phyloP scores from a whole-genome alignment of 1,140 invertebrate genomes.

The Danaus melanippus region DNA sequence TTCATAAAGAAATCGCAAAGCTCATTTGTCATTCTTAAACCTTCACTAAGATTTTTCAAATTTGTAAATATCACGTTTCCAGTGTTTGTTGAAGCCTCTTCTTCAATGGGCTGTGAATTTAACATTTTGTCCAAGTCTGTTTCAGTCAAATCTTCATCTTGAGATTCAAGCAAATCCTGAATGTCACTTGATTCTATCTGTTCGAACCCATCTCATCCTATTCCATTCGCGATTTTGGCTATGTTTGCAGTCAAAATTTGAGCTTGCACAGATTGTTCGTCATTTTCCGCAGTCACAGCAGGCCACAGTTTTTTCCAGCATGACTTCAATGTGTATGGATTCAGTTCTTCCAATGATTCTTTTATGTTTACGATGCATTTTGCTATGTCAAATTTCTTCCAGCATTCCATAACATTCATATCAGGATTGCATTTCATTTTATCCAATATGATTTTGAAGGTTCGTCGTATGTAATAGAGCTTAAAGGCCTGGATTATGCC shows the following conservation, averaged over 20 bases:
- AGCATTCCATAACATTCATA: conserved; percentile 29
- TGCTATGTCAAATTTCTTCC: conserved; percentile 29
- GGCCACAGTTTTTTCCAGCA: conserved; percentile 14
- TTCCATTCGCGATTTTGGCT: too few species aligned
- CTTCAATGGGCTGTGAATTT: too few species aligned
- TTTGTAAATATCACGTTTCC: too few species aligned
- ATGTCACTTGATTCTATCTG: conserved; percentile 39
- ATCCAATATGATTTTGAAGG: conserved; percentile 24
- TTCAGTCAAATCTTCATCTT: conserved; percentile 35
- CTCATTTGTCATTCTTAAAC: too few species aligned
- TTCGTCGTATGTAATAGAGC: conserved; percentile 22
- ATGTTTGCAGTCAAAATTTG: too few species aligned
- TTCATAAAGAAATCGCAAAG: too few species aligned
- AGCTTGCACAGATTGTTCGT: too few species aligned
- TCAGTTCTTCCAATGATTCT: conserved; percentile 14
- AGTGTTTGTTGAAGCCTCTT: too few species aligned
- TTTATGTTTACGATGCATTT: conserved; percentile 29
- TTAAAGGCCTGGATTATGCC: conserved; percentile 27
- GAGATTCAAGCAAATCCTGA: conserved; percentile 34
- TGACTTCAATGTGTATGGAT: conserved; percentile 35
- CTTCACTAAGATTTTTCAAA: too few species aligned
- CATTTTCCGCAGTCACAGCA: too few species aligned
- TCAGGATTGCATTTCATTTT: conserved; percentile 28
- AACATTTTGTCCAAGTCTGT: conserved; percentile 33
- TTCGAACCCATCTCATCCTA: neutral